Evolutionary conservation across 1,140 invertebrate genomes (phyloP).

Genomic region (Drosophila teissieri): DNA sequence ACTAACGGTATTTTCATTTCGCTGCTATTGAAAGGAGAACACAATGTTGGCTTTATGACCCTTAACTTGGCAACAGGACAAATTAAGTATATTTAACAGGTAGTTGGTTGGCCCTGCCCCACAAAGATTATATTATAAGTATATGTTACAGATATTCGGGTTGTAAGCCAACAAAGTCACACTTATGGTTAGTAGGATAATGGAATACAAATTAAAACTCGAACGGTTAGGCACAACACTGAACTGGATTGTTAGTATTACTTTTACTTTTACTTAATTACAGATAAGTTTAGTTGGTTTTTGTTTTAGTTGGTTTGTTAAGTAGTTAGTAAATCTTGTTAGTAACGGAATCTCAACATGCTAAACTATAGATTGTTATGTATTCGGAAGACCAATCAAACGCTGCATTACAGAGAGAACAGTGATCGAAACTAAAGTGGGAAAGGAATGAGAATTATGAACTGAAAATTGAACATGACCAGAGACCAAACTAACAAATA

Average conservation of each 20-base stretch:
- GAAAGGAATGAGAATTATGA: slow-evolving; percentile 28
- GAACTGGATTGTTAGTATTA: slow-evolving; percentile 53
- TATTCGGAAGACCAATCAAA: slow-evolving; percentile 74
- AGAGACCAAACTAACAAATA: slow-evolving; percentile 77
- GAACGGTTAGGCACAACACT: slow-evolving; percentile 56
- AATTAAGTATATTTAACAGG: neutral
- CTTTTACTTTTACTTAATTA: slow-evolving; percentile 53
- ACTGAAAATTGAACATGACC: slow-evolving; percentile 57
- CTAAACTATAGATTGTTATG: slow-evolving; percentile 60
- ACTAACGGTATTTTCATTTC: slow-evolving; percentile 1
- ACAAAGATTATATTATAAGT: slow-evolving; percentile 8
- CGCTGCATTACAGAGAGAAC: slow-evolving; percentile 65
- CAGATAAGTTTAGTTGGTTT: slow-evolving; percentile 45
- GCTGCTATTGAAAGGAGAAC: slow-evolving; percentile 34
- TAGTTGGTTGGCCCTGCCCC: slow-evolving; percentile 10
- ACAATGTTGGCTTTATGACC: slow-evolving; percentile 29
- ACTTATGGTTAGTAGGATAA: slow-evolving; percentile 44
- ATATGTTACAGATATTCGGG: slow-evolving; percentile 34
- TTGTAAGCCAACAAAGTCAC: slow-evolving; percentile 53
- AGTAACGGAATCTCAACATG: slow-evolving; percentile 69
- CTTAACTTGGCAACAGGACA: neutral
- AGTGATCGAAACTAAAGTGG: slow-evolving; percentile 31
- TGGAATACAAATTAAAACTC: slow-evolving; percentile 39
- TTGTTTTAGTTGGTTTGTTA: slow-evolving; percentile 40
- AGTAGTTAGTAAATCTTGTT: slow-evolving; percentile 29